Evolutionary conservation across 2,797 vertebrate genomes (phyloP), one percentile per base, ranked within the genome.

Genomic region (Pangasius djambal): DNA sequence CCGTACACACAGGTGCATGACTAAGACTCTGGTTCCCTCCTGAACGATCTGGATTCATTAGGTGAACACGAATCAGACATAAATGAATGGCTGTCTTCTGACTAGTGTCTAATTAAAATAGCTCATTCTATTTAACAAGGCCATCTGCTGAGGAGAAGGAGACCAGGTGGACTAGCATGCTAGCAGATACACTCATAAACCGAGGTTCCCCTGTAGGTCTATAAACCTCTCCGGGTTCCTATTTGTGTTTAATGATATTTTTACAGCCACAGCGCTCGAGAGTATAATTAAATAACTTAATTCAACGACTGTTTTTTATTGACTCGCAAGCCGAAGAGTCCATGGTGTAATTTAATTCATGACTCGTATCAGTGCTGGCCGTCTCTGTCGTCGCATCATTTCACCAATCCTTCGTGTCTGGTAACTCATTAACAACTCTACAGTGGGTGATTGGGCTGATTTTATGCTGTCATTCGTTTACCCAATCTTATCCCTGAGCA

Each of bases 41-140:
- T 86, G 84, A 79, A 86, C 0, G 2, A 37, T 72, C 74, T n/a
- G 65, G 31, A 79, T 86, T 75, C 61, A 86, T 82, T 88, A 34
- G 40, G 50, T 82, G 79, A 86, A 81, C 69, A 78, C 31, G 16
- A 67, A 50, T 50, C 44, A 12, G 16, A 69, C 63, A 84, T 67
- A 50, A 84, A 69, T 84, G n/a, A 67, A 84, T 84, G 40, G 3
- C 15, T 50, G 83, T 69, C 25, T 96, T 95, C 93, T 93, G 94
- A 94, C 85, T 72, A 61, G 83, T 87, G 93, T 91, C 93, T 95
- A 95, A 96, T 96, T 96, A 96, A 95, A 96, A 94, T 90, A 87
- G 88, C 90, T 92, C 92, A 93, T 94, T 95, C 95, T 94, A 95
- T 96, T 96, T 95, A 94, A 92, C 90, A 77, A 10, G 88, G 93